Evolutionary conservation across 2,797 vertebrate species (phyloP).

Genomic region (Sciurus carolinensis): DNA sequence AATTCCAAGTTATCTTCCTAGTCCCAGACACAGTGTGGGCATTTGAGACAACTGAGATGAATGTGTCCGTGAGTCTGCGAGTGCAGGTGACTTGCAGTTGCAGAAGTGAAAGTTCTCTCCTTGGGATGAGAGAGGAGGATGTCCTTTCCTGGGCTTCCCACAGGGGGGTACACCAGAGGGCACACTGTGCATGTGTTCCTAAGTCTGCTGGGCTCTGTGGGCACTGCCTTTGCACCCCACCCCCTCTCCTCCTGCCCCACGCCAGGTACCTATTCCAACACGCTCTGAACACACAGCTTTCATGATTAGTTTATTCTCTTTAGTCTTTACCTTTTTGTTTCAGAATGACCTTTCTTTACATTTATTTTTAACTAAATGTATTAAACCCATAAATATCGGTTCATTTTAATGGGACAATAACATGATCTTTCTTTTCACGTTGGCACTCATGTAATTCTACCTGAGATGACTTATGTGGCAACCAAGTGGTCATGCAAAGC

Average conservation of each 20-base stretch:
- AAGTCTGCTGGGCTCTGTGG: background rate
- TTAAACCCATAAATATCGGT: background rate
- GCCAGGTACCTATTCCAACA: background rate
- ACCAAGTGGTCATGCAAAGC: background rate
- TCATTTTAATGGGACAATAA: too few species aligned
- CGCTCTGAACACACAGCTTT: too few species aligned
- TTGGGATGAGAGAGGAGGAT: fast-evolving
- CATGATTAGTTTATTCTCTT: background rate
- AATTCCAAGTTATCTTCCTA: background rate
- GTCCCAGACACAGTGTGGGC: background rate
- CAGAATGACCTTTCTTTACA: background rate
- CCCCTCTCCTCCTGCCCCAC: background rate
- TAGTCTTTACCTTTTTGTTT: background rate
- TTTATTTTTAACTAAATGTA: background rate
- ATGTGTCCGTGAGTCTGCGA: background rate
- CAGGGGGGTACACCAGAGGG: too few species aligned
- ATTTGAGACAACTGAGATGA: background rate
- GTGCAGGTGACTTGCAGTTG: too few species aligned
- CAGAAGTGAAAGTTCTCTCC: background rate
- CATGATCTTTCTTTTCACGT: background rate
- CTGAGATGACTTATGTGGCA: background rate
- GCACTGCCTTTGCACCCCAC: background rate
- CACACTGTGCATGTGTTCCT: too few species aligned
- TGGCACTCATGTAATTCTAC: background rate
- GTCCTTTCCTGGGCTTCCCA: too few species aligned